Base-by-base conservation (phyloP, 1,140 invertebrate species). In the Bombus confusus region DNA sequence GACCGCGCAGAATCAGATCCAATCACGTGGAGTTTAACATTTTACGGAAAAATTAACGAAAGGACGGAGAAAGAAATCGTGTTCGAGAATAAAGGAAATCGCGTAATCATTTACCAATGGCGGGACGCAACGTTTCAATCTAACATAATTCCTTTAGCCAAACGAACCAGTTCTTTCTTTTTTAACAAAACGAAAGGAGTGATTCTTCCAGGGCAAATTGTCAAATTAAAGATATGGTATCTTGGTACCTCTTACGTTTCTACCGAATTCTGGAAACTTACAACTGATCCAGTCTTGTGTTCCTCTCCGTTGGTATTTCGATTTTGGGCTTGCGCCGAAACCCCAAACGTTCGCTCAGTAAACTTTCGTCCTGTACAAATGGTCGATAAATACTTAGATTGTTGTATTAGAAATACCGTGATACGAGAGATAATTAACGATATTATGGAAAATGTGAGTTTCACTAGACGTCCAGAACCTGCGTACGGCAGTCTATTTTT, bases 11-110 rank as follows among this genome's bases (percentile, higher is more conserved):
- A 83, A 18, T 1, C 47, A 0, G 68, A 88, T 3, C 62, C 88
- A 0, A 80, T 90, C 5, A 74, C 1, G 3, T 93, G 93, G 92
- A 83, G 71, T 1, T 28, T 93, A 18, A 82, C 37, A 22, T 94
- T 93, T 47, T 3, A n/a, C 0, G 28, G 84, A 1, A 25, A 64
- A 1, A 31, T 74, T 6, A 37, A 81, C 1, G 31, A 82, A 4
- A 69, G 57, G 1, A 52, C n/a, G 0, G 83, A 90, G 47, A 82
- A 73, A 22, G 79, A 80, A 4, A 86, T 94, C 12, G 12, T 68
- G 37, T 66, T 94, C 0, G 92, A 94, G 76, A 94, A 94, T 22
- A 91, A 88, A 37, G 93, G 94, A 9, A 91, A 76, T 25, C 31
- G 71, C 4, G 90, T 88, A 2, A 91, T 93, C 37, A 34, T 77